Percentiles rank a stretch among this genome's conserved stretches.
phyloP scores from a whole-genome alignment of 2,888 invertebrate genomes.

The Dasysyrphus tricinctus region DNA sequence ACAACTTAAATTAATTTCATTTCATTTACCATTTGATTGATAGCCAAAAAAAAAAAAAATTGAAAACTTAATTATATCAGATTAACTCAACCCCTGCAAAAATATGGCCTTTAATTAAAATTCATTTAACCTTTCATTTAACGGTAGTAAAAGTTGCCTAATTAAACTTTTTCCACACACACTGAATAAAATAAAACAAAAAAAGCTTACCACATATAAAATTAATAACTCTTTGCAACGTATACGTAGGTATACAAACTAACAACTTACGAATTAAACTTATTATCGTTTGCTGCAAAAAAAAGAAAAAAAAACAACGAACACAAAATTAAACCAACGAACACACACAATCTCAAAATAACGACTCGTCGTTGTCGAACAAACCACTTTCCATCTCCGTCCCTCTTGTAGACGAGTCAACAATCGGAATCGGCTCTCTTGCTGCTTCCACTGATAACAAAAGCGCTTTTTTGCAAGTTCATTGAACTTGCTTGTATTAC shows the following conservation, averaged over 20 bases:
- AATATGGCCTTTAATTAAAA: slow-evolving; percentile 43
- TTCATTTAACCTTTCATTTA: slow-evolving; percentile 65
- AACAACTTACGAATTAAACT: slow-evolving; percentile 17
- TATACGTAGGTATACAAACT: slow-evolving; percentile 7
- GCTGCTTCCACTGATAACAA: slow-evolving; percentile 76
- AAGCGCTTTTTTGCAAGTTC: slow-evolving; percentile 80
- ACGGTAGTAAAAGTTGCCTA: slow-evolving; percentile 60
- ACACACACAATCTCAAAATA: slow-evolving; percentile 32
- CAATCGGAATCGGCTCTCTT: slow-evolving; percentile 67
- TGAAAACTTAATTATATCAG: slow-evolving; percentile 29
- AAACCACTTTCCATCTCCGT: slow-evolving; percentile 76
- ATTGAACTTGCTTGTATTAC: slow-evolving; percentile 80
- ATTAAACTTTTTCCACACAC: slow-evolving; percentile 53
- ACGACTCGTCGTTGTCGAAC: slow-evolving; percentile 2
- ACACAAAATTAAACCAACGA: slow-evolving; percentile 1
- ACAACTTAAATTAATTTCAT: neutral
- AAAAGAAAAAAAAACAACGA: slow-evolving; percentile 7
- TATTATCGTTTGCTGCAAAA: slow-evolving; percentile 33
- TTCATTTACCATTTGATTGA: neutral
- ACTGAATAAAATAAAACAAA: slow-evolving; percentile 22
- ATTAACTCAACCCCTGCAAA: neutral
- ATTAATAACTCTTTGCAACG: slow-evolving; percentile 23
- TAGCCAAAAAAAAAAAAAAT: slow-evolving; percentile 6
- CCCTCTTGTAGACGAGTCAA: slow-evolving; percentile 71
- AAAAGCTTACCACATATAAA: slow-evolving; percentile 35